A percentile compares a stretch with the other conserved stretches of the same genome.
These are phyloP conservation scores for Noturus placidus DNA, from an alignment of 2,113 vertebrate species.

Conservation along the genomic window DNA sequence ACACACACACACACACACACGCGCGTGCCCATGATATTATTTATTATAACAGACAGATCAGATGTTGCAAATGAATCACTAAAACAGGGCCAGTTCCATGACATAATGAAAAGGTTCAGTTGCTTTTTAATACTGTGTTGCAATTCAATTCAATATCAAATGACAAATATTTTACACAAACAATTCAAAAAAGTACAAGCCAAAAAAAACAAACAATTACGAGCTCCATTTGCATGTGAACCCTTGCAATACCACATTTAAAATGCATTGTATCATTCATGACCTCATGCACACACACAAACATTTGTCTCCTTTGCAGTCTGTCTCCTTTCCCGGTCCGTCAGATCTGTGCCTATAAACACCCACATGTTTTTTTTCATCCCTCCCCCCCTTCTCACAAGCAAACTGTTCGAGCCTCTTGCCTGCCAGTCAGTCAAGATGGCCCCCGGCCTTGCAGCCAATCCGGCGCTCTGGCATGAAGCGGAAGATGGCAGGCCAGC, in stretches of 20 bases:
- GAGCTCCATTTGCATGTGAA: slow-evolving; percentile 8
- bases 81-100: not conserved
- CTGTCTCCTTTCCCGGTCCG: slow-evolving; percentile 55
- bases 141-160: not conserved
- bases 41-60: slow-evolving; percentile 25
- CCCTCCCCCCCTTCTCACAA: slow-evolving; percentile 58
- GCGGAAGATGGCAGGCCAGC: slow-evolving; percentile 73
- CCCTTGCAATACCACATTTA: slow-evolving; percentile 34
- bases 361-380: slow-evolving; percentile 65
- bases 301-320: slow-evolving; percentile 49
- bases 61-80: slow-evolving; percentile 4
- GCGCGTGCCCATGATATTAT: slow-evolving; percentile 33
- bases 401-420: slow-evolving; percentile 72
- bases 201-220: slow-evolving; percentile 15
- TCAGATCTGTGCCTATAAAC: slow-evolving; percentile 58
- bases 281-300: slow-evolving; percentile 41
- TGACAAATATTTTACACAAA: slow-evolving; percentile 10
- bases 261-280: slow-evolving; percentile 41
- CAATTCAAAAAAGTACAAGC: not conserved
- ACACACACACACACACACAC: slow-evolving; percentile 34
- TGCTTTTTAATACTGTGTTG: not conserved
- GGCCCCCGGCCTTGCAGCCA: slow-evolving; percentile 76
- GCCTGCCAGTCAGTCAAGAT: slow-evolving; percentile 80
- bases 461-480: slow-evolving; percentile 76
- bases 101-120: not conserved